Evolutionary conservation across 2,888 invertebrate genomes (phyloP), one percentile per base, ranked within the genome.

Genomic region (Liodrosophila aerea): DNA sequence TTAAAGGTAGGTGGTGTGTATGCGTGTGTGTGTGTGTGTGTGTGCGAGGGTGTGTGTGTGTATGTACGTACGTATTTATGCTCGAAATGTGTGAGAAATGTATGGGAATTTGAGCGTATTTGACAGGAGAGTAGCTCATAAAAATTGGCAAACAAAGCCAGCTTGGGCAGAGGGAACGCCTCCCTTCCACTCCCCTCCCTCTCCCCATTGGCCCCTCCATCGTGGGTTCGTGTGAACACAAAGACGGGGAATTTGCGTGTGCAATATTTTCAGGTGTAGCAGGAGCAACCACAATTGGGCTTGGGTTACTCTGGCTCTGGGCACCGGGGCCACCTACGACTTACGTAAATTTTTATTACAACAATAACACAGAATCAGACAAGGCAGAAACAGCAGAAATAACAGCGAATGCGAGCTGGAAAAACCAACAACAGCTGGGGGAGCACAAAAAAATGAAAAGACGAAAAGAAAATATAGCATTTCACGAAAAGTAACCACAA

Each of bases 141-240:
- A 80, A 82, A 80, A 80, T 80, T 83, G 82, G 80, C 83, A 73
- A 77, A 80, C 76, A 80, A 83, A 70, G 62, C 73, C 65, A 64
- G 62, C 69, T 78, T 82, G 72, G 66, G 46, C 69, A 62, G 36
- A 51, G 70, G 46, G 22, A 22, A 22, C 22, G 22, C 22, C 22
- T 22, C 22, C 22, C 22, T 22, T 22, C 22, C 5, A 2, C 22
- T 5, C 22, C 22, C 22, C 5, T 22, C 22, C 22, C 22, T 22
- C 22, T 22, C 5, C 22, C 22, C 22, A 2, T 22, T 22, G 22
- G 3, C 5, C 5, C 3, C 22, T 22, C 5, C 22, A 22, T 22
- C 50, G n/a, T n/a, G n/a, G 52, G 49, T 27, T 50, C 47, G 13
- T 22, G 22, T 22, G n/a, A n/a, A n/a, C n/a, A 53, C 22, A 53